A percentile compares a stretch with the other conserved stretches of the same genome.
Evolutionary conservation across 2,797 vertebrate species (phyloP).

Genomic region (Takifugu rubripes): DNA sequence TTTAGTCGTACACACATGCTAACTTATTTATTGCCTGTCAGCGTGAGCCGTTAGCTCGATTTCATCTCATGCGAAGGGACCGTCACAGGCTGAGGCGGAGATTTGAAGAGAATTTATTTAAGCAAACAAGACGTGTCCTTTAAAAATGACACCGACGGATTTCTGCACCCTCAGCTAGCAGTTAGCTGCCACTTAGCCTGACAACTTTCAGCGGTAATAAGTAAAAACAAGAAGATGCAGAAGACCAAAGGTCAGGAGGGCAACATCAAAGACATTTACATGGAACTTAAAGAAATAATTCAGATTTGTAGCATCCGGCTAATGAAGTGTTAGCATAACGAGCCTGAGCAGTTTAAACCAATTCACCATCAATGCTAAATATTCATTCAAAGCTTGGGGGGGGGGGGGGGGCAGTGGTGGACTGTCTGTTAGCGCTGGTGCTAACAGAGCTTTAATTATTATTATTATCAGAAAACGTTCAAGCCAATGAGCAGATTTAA

Average conservation of each 20-base stretch:
- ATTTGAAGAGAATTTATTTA: conserved; percentile 45
- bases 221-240: neutral
- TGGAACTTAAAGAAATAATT: neutral
- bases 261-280: neutral
- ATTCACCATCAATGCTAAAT: neutral
- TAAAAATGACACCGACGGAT: conserved; percentile 14
- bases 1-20: conserved; percentile 80
- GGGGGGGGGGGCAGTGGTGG: too few relatives aligned
- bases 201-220: neutral
- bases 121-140: conserved; percentile 35
- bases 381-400: neutral
- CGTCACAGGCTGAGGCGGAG: conserved; percentile 30
- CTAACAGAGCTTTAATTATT: neutral
- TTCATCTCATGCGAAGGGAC: conserved; percentile 74
- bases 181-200: too few relatives aligned
- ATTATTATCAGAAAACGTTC: neutral
- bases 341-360: neutral
- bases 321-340: neutral
- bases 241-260: neutral
- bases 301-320: neutral
- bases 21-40: conserved; percentile 92
- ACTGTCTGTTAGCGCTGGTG: neutral
- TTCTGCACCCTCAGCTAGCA: too few relatives aligned
- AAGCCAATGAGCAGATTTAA: neutral
- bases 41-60: conserved; percentile 82